Percentiles rank a stretch among this genome's conserved stretches.
Evolutionary conservation across 92 coral and sea anemone species (phyloP).

Genomic region (Montipora capitata): DNA sequence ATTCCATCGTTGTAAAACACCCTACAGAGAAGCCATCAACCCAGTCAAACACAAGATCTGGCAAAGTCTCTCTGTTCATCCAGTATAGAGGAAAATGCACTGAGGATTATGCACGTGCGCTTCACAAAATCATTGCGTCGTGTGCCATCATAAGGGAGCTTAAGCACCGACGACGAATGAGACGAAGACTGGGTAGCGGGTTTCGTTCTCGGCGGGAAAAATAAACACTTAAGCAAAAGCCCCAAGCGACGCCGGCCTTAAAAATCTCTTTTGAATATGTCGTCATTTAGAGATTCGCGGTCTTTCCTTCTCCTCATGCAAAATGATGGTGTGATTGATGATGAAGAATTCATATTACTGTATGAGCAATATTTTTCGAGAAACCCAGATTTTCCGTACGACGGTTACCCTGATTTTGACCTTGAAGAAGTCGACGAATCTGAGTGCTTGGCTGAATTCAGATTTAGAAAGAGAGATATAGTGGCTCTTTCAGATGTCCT

Average conservation of each 20-base stretch:
- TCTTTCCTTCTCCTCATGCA: not conserved
- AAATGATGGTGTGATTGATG: not conserved
- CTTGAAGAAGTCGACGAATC: not conserved
- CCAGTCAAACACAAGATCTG: too few relatives aligned
- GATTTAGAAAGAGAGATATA: not conserved
- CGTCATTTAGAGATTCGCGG: not conserved
- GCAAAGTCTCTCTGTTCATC: too few relatives aligned
- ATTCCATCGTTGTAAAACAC: too few relatives aligned
- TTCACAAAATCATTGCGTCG: too few relatives aligned
- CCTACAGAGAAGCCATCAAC: too few relatives aligned
- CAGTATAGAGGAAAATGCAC: too few relatives aligned
- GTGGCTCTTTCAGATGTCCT: too few relatives aligned
- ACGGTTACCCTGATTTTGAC: not conserved
- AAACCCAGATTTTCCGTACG: not conserved
- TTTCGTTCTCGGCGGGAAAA: too few relatives aligned
- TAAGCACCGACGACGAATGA: not conserved
- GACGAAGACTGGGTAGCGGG: not conserved
- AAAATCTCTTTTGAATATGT: not conserved
- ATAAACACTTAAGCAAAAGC: too few relatives aligned
- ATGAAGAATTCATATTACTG: not conserved
- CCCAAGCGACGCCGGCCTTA: not conserved
- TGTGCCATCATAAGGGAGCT: too few relatives aligned
- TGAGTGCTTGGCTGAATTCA: slow-evolving; percentile 1
- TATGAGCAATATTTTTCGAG: too few relatives aligned
- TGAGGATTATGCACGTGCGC: too few relatives aligned